Conservation (phyloP, 1,140 invertebrate species). For the Macrocentrus cingulum region DNA sequence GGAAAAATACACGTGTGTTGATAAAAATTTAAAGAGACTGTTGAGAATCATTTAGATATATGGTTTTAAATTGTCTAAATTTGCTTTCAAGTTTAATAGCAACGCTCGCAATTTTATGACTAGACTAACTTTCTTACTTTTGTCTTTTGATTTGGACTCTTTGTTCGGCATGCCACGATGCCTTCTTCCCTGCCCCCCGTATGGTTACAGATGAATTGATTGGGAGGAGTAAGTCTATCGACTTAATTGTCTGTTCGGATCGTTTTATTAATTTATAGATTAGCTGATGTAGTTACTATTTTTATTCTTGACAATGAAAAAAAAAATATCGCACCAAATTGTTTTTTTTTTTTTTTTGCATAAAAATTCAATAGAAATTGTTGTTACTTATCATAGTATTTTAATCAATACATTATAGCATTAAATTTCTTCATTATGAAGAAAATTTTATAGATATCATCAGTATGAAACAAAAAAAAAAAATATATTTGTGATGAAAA, state of each 20-base stretch:
- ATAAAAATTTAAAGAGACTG: not conserved
- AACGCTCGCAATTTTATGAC: not conserved
- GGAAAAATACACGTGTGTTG: no score
- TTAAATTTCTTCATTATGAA: no score
- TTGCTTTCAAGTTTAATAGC: not conserved
- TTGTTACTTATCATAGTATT: no score
- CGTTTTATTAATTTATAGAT: conserved; percentile 17
- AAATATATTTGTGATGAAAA: no score
- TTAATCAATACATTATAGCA: no score
- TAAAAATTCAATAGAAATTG: no score
- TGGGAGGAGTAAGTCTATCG: conserved; percentile 42
- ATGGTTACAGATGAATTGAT: conserved; percentile 42
- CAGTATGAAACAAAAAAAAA: no score
- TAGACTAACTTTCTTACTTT: conserved; percentile 30
- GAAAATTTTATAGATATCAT: no score
- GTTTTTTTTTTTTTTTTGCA: no score
- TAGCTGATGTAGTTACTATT: not conserved
- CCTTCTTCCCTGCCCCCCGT: conserved; percentile 28
- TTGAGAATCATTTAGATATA: no score
- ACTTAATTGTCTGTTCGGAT: conserved; percentile 22
- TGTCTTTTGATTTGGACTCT: conserved; percentile 31
- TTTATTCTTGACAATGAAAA: conserved; percentile 1
- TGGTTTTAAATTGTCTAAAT: no score
- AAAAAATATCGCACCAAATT: not conserved
- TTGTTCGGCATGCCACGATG: conserved; percentile 33